Base-by-base conservation (phyloP, 2,113 vertebrate genomes). In the Protobothrops mucrosquamatus region DNA sequence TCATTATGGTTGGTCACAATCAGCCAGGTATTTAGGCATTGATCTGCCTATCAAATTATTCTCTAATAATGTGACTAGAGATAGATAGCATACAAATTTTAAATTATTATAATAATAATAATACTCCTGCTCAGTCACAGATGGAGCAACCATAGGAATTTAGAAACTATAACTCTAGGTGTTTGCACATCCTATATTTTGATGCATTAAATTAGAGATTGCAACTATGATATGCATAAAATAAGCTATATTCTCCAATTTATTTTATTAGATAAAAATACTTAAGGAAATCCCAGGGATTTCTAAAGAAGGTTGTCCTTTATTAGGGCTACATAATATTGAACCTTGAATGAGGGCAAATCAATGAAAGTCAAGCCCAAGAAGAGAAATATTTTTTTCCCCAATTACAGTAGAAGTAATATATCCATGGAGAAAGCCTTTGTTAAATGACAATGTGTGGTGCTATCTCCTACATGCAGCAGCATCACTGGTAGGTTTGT, bases 401-500 rank as follows among this genome's bases (percentile, higher is more conserved):
- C 59, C 48, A 20, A 39, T 81, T 74, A 69, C 56, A 92, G 48
- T 3, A 89, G 87, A 88, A 90, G 51, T 7, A 39, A 64, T 86
- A 43, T 6, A 89, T 69, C 20, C 74, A 85, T 3, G n/a, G 22
- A 69, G 91, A 48, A n/a, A n/a, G 12, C 52, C 20, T n/a, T 46
- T 5, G 61, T 57, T 55, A 23, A 92, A 43, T 12, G 57, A 48
- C 51, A 20, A 34, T 14, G 12, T 7, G 43, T 34, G 59, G 92
- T 87, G 61, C 89, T 48, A 9, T 91, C 81, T 74, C 88, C 86
- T 48, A 26, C 59, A 39, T 48, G 24, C 24, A 74, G 57, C 26
- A 69, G 24, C 51, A 90, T 90, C 91, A 92, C 12, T 92, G n/a
- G 34, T 52, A 56, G 91, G 56, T 10, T 87, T 94, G 57, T 92